A percentile compares a stretch with the other conserved stretches of the same genome.
These are phyloP conservation scores for Jacana jacana DNA, from an alignment of 2,113 vertebrate genomes.

Conservation along the genomic window DNA sequence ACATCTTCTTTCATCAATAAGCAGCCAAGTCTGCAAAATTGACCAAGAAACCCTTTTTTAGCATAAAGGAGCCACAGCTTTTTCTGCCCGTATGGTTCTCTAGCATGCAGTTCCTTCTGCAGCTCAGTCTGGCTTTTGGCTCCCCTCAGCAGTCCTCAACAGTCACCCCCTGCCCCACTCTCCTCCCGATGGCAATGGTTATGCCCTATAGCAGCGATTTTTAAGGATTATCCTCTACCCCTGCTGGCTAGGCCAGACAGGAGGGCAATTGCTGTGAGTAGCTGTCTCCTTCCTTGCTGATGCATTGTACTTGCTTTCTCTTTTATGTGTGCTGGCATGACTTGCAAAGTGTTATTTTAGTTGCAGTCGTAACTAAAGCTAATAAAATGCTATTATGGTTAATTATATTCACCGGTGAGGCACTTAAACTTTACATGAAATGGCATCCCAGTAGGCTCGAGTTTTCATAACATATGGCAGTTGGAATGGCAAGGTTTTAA, in stretches of 20 bases:
- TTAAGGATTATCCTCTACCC: constrained; percentile 39
- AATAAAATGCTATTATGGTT: constrained; percentile 65
- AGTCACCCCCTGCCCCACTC: background rate
- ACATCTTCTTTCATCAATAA: background rate
- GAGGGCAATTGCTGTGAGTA: constrained; percentile 38
- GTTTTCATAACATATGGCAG: constrained; percentile 39
- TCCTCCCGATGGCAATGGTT: background rate
- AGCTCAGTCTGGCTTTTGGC: background rate
- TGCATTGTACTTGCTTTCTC: background rate
- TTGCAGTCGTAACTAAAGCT: constrained; percentile 16
- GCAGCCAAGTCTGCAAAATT: background rate
- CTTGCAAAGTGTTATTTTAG: constrained; percentile 18
- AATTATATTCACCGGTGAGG: constrained; percentile 36
- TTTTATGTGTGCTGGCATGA: constrained; percentile 39
- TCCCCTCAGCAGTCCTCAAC: background rate
- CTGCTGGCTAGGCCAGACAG: constrained; percentile 43
- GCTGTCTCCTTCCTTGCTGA: constrained; percentile 33
- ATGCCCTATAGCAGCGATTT: constrained; percentile 21
- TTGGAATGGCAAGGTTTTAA: constrained; percentile 29
- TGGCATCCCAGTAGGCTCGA: constrained; percentile 39
- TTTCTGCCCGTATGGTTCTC: background rate
- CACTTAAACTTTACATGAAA: constrained; percentile 62
- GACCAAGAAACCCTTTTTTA: background rate
- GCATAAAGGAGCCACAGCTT: background rate
- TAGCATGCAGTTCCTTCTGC: background rate